Base-by-base conservation (phyloP, 2,888 invertebrate species). In the Apomyelois bistriatella region DNA sequence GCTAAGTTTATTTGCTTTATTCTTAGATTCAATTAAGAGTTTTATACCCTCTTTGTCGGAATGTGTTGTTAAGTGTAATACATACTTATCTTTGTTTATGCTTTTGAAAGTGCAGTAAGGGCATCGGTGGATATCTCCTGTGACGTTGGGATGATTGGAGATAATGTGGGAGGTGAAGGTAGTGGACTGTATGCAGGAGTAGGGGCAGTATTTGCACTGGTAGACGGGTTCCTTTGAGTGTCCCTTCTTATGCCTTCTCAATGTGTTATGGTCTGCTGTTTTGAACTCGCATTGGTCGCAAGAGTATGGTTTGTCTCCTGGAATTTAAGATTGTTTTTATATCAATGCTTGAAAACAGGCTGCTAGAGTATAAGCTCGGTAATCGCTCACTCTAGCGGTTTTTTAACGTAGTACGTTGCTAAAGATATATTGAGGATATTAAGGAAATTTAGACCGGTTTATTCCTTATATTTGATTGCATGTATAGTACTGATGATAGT, bases 141-240 rank as follows among this genome's bases (percentile, higher is more conserved):
- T 90, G 56, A 92, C 76, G 22, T 93, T 93, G 0, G 96, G 95
- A 79, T 97, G 97, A 71, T 95, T 95, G 52, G 93, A 94, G 64
- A 94, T 93, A 72, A 97, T 90, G 74, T 97, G 97, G 15, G 93
- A 89, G 66, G 96, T 94, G 76, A 95, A 95, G 0, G 94, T 92
- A 5, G 94, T 94, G 53, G 96, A 95, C 76, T 96, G 95, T 61
- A 97, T 96, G 64, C 95, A 94, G 9, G 93, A 93, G 78, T 96
- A 97, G 0, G 94, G 91, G 70, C 97, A 97, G 70, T 94, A 93
- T 43, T 93, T 93, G 72, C 97, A 97, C 62, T 93, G 93, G 80
- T 97, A 97, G 0, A 93, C 93, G 65, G 93, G 93, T 48, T 93
- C 92, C 12, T 95, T 95, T 5, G 94, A 92, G 76, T 97, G 97